These are phyloP conservation scores for Pegoplata infirma DNA, from an alignment of 2,888 invertebrate genomes.

Conservation along the genomic window DNA sequence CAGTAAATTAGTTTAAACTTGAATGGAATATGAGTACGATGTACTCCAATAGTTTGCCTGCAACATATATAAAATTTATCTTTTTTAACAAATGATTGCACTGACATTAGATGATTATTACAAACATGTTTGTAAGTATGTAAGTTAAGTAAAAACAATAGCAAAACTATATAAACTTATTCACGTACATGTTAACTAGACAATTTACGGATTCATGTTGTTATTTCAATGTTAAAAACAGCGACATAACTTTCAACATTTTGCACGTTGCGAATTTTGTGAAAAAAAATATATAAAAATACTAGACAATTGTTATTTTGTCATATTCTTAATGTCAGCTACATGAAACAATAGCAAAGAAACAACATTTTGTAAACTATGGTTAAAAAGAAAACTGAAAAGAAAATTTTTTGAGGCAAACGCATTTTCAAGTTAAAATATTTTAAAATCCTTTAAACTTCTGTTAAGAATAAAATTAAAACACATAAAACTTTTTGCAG, in stretches of 20 bases:
- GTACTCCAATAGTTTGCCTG: not conserved
- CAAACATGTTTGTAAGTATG: no score
- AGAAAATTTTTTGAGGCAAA: no score
- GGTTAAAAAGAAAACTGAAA: not conserved
- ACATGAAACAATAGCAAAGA: conserved; percentile 19
- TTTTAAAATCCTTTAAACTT: no score
- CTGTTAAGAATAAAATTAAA: no score
- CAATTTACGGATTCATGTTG: conserved; percentile 61
- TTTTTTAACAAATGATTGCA: conserved; percentile 23
- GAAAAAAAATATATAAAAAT: not conserved
- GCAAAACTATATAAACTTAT: conserved; percentile 18
- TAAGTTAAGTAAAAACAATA: no score
- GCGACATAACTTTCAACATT: conserved; percentile 58
- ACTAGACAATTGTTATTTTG: conserved; percentile 20
- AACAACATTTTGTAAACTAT: not conserved
- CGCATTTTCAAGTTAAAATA: no score
- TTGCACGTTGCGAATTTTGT: conserved; percentile 12
- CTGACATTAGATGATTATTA: conserved; percentile 31
- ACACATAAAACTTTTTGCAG: no score
- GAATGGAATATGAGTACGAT: conserved; percentile 19
- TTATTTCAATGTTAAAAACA: conserved; percentile 59
- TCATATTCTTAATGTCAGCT: conserved; percentile 55
- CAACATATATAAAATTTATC: not conserved
- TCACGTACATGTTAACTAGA: conserved; percentile 37
- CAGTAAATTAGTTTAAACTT: conserved; percentile 39